Evolutionary conservation across 1,140 invertebrate species (phyloP).

Genomic region (Sinella curviseta): DNA sequence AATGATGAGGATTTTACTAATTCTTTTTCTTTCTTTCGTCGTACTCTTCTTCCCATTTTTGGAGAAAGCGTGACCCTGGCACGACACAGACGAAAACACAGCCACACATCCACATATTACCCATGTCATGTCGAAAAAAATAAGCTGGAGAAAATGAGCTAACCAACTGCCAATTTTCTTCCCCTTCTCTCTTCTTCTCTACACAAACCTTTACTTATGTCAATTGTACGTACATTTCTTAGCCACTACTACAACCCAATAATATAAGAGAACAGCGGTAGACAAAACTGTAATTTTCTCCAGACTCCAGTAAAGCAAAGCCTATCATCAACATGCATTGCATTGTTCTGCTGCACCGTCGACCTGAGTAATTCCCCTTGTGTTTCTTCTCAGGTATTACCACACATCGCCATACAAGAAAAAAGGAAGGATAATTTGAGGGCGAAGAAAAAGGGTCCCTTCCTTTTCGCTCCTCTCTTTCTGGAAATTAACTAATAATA

Average conservation of each 20-base stretch:
- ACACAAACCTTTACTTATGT: not conserved
- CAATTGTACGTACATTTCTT: not conserved
- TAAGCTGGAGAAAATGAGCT: slow-evolving; percentile 11
- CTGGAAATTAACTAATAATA: not conserved
- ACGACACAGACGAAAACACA: not conserved
- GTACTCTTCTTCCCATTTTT: not conserved
- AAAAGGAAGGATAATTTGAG: not conserved
- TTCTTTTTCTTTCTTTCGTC: not conserved
- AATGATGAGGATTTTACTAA: not conserved
- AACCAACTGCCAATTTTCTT: slow-evolving; percentile 16
- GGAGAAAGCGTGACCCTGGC: slow-evolving; percentile 2
- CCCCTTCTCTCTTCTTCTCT: not conserved
- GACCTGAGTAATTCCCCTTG: not conserved
- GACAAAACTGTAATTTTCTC: not conserved
- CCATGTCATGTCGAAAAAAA: slow-evolving; percentile 1
- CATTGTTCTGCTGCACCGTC: not conserved
- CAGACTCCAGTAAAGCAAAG: not conserved
- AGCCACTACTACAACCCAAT: not conserved
- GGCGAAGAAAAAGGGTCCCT: not conserved
- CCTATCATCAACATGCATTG: not conserved
- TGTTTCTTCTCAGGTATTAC: not conserved
- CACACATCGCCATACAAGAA: not conserved
- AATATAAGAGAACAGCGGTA: not conserved
- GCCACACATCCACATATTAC: not conserved
- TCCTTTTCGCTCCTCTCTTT: not conserved